phyloP scores from a whole-genome alignment of 2,797 vertebrate genomes.

The Cynodonichthys magdalenae region DNA sequence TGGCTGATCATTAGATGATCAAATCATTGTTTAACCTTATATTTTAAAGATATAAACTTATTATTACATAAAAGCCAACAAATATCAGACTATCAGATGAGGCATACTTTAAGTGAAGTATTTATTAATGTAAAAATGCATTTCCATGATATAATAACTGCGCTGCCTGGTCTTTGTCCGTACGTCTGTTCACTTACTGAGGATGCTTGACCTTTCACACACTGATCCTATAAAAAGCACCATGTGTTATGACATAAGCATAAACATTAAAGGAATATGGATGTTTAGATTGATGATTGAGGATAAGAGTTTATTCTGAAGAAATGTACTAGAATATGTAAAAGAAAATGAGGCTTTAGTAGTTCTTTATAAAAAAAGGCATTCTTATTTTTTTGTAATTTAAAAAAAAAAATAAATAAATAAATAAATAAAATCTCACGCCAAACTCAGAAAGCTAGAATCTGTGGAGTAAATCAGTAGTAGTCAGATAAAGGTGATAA shows the following conservation, averaged over 20 bases:
- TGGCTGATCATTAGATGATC: not conserved
- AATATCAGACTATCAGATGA: not conserved
- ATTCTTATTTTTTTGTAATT: too few relatives aligned
- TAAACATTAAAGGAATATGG: constrained; percentile 3
- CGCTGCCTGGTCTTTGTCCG: constrained; percentile 34
- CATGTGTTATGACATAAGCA: constrained; percentile 32
- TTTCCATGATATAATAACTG: constrained; percentile 7
- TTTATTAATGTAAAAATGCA: not conserved
- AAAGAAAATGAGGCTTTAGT: not conserved
- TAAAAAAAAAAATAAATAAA: not conserved
- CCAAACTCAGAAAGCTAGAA: not conserved
- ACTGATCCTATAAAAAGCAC: constrained; percentile 45
- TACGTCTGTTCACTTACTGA: not conserved
- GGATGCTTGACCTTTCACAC: constrained; percentile 63
- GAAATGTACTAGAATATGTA: not conserved
- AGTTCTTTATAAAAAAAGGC: too few relatives aligned
- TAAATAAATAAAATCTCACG: too few relatives aligned
- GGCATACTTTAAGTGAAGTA: not conserved
- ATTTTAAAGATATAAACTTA: not conserved
- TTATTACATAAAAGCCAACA: not conserved
- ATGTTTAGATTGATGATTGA: not conserved
- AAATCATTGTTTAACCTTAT: not conserved
- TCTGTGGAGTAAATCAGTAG: not conserved
- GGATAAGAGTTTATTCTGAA: not conserved
- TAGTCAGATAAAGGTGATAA: not conserved